Conservation (phyloP, 2,797 vertebrate genomes). For the Galago senegalensis region DNA sequence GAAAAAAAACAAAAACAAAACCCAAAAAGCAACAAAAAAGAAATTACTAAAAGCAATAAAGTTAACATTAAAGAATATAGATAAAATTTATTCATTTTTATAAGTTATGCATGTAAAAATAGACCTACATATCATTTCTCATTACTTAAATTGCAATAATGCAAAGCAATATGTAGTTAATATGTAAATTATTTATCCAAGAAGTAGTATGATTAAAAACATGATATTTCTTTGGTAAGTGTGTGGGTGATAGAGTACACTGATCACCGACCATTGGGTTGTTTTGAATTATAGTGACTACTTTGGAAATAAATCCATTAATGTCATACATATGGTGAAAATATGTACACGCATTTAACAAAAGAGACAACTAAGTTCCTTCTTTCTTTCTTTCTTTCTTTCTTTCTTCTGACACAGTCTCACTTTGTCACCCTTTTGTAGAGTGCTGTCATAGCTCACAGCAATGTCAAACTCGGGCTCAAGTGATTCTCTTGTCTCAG, state of each 20-base stretch:
- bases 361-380: background rate
- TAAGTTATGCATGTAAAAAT: constrained; percentile 5
- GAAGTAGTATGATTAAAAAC: background rate
- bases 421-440: no score
- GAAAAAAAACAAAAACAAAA: background rate
- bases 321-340: background rate
- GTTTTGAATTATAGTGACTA: background rate
- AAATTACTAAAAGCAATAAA: background rate
- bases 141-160: constrained; percentile 6
- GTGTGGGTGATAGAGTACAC: background rate
- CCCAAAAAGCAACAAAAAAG: background rate
- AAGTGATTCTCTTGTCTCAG: no score
- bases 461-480: no score
- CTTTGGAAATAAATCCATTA: background rate
- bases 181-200: background rate
- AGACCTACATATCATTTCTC: background rate
- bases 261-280: background rate
- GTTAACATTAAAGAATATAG: background rate
- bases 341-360: background rate
- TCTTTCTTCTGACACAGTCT: no score
- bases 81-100: background rate
- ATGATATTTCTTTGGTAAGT: background rate
- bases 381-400: no score
- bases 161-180: background rate
- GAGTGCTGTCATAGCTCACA: no score